Evolutionary conservation across 2,113 vertebrate species (phyloP), one percentile per base, ranked within the genome.

Genomic region (Pseudopipra pipra): DNA sequence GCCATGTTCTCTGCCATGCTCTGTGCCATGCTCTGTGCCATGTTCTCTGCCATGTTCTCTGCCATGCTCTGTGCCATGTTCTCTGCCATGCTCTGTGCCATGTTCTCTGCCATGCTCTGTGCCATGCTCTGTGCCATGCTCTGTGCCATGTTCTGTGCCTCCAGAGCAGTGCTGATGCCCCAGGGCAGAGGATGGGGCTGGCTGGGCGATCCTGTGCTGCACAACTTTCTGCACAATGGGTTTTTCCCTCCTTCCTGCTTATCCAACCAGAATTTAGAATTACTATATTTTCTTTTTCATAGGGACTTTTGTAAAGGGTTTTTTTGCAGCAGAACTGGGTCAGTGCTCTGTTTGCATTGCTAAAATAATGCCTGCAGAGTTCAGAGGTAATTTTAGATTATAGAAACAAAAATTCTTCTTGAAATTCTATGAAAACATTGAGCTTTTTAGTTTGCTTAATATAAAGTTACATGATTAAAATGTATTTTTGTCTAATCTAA

Each of bases 271-370:
- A 13, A 23, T 46, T 72, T 30, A 12, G 30, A 88, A 59, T 1
- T 3, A 13, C 37, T 3, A 0, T 9, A 0, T 30, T 68, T 58
- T 30, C 33, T 30, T 71, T 31, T 19, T 49, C 5, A 8, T 5
- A 7, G 28, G 21, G 30, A 33, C 20, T 58, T 83, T 54, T 62
- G 39, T 10, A 11, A 24, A 62, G 27, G n/a, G 1, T 10, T 47
- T 66, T 62, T 22, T 27, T 30, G 59, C 61, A 24, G 73, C n/a
- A 78, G 73, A 9, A 10, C 27, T 46, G 25, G n/a, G 49, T 67
- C 52, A 68, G 47, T 41, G 37, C 27, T 47, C 44, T 71, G 61
- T 33, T 52, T 75, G 80, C 78, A 2, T 30, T 59, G 43, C 74
- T 74, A 9, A 79, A 62, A 54, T 47, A 56, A 41, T 23, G 52